Evolutionary conservation across 2,888 invertebrate genomes (phyloP), one percentile per base, ranked within the genome.

Genomic region (Thera britannica): DNA sequence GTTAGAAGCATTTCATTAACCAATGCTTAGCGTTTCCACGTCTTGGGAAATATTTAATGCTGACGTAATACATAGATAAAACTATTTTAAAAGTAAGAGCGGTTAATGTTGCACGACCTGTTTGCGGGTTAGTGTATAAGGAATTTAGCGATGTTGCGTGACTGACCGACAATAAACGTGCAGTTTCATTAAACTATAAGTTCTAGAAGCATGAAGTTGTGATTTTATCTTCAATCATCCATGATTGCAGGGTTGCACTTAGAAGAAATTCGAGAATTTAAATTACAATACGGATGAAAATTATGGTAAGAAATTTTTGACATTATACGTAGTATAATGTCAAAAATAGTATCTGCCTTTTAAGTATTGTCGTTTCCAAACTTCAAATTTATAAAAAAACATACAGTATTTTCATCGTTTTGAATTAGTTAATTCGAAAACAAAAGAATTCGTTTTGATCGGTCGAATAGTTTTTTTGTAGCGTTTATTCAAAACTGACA

Each of bases 41-140:
- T 70, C 72, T 81, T 76, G 67, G 70, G 77, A 78, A 81, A 79
- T 74, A 71, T 59, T 48, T 71, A 71, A 72, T 71, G 68, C 57
- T 70, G 75, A 76, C 73, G 76, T 75, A 78, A 77, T 23, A 23
- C 23, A 23, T 60, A 64, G 58, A 34, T 58, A 34, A 56, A 49
- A 49, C 49, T 7, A 51, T 58, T 58, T 52, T 8, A 23, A 55
- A 23, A 11, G 23, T n/a, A 44, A 36, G 58, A 9, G 38, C 55
- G 2, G 65, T 56, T 51, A 59, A 38, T 49, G 60, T 49, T 61
- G 41, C 11, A 65, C 56, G 51, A 61, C 65, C 56, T 49, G 23
- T 65, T 59, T 60, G 59, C 41, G 48, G 59, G 55, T 55, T 48
- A 48, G 46, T 12, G 8, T 9, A 46, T 55, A 48, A 44, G 55